Conservation (phyloP, 2,113 vertebrate species). For the Synchiropus splendidus region DNA sequence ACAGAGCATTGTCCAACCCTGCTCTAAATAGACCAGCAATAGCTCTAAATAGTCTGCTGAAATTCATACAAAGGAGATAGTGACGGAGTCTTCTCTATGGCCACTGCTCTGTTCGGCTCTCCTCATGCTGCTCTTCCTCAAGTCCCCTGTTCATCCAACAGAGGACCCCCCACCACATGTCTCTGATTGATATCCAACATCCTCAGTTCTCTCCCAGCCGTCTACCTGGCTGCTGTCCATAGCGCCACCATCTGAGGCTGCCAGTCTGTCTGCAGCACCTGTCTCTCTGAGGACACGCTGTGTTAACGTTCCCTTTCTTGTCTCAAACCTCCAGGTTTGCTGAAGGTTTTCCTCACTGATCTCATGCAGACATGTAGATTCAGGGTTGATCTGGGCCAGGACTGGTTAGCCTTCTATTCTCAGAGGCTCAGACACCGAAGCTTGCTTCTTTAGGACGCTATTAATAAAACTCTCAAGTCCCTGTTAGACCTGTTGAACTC, state of each 20-base stretch:
- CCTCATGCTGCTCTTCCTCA: no score
- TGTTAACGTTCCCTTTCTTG: neutral
- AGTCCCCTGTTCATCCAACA: constrained; percentile 4
- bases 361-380: constrained; percentile 24
- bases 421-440: constrained; percentile 49
- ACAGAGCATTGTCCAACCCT: no score
- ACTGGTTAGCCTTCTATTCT: constrained; percentile 47
- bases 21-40: no score
- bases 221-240: constrained; percentile 22
- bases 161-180: constrained; percentile 12
- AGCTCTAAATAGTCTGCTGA: no score
- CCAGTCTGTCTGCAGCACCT: constrained; percentile 31
- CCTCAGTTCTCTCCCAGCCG: constrained; percentile 8
- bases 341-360: no score
- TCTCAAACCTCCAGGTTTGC: no score
- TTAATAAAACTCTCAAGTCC: constrained; percentile 52
- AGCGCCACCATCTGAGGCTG: constrained; percentile 2
- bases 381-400: constrained; percentile 41
- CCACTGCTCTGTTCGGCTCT: no score
- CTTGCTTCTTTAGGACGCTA: constrained; percentile 50
- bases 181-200: constrained; percentile 17
- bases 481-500: constrained; percentile 13
- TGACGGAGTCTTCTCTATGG: no score
- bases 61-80: no score
- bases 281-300: constrained; percentile 9